phyloP scores from a whole-genome alignment of 1,140 invertebrate species.

The Bombyx mori region DNA sequence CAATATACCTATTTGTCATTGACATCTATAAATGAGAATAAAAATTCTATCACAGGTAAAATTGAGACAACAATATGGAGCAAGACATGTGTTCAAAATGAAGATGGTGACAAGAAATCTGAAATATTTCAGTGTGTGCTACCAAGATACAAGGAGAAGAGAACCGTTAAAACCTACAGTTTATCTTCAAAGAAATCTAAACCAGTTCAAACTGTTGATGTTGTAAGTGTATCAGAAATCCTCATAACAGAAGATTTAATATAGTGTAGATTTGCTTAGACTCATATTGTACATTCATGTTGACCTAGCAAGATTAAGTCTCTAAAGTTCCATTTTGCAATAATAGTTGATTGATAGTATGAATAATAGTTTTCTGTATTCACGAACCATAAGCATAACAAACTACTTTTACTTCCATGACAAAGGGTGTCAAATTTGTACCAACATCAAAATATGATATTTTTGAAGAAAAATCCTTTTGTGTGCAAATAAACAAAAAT shows the following conservation, averaged over 20 bases:
- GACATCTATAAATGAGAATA: no score
- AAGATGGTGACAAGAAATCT: conserved; percentile 32
- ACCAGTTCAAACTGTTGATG: conserved; percentile 18
- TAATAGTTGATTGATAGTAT: no score
- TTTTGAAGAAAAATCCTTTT: no score
- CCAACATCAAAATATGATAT: no score
- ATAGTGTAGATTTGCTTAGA: not conserved
- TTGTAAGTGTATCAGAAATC: conserved; percentile 5
- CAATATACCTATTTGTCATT: no score
- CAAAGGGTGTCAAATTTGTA: no score
- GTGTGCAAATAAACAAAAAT: no score
- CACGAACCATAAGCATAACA: no score
- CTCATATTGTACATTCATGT: not conserved
- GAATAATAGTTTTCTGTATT: no score
- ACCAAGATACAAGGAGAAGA: conserved; percentile 51
- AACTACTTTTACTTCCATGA: no score
- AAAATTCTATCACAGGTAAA: conserved; percentile 32
- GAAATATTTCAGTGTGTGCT: conserved; percentile 42
- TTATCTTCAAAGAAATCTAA: conserved; percentile 9
- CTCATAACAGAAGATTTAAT: not conserved
- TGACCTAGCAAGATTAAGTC: not conserved
- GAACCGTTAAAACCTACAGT: conserved; percentile 23
- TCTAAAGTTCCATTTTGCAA: no score
- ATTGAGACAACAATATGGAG: conserved; percentile 44
- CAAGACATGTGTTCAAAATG: conserved; percentile 35